These are phyloP conservation scores for Sinohyriopsis cumingii DNA, from an alignment of 2,888 invertebrate genomes.

Conservation along the genomic window DNA sequence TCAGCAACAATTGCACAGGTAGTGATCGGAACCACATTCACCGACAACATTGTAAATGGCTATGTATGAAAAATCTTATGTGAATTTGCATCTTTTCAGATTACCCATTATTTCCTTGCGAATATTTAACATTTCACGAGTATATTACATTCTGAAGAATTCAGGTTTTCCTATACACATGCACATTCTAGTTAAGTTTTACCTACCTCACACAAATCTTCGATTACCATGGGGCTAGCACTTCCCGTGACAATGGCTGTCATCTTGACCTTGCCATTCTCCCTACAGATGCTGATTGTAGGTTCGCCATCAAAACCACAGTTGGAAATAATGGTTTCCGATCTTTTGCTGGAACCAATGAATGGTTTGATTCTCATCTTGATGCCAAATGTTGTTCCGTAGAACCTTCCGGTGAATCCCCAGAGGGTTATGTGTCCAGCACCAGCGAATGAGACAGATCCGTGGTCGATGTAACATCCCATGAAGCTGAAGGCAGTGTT, in stretches of 20 bases:
- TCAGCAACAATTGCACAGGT: no score
- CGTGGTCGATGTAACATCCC: slow-evolving; percentile 4
- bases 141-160: no score
- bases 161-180: no score
- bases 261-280: slow-evolving; percentile 11
- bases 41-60: no score
- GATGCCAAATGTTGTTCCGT: slow-evolving; percentile 17
- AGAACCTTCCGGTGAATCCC: slow-evolving; percentile 18
- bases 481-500: slow-evolving; percentile 15
- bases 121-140: no score
- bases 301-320: slow-evolving; percentile 20
- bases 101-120: no score
- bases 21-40: no score
- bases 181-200: no score
- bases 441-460: slow-evolving; percentile 8
- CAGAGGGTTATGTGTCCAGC: slow-evolving; percentile 18
- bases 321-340: slow-evolving; percentile 18
- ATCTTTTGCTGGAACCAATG: slow-evolving; percentile 5
- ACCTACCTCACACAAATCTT: no score
- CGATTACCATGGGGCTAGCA: no score
- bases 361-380: slow-evolving; percentile 9
- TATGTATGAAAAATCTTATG: no score
- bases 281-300: slow-evolving; percentile 9
- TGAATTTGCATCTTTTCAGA: no score
- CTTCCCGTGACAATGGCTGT: slow-evolving; percentile 5